Evolutionary conservation across 2,113 vertebrate genomes (phyloP).

Genomic region (Oncorhynchus nerka): DNA sequence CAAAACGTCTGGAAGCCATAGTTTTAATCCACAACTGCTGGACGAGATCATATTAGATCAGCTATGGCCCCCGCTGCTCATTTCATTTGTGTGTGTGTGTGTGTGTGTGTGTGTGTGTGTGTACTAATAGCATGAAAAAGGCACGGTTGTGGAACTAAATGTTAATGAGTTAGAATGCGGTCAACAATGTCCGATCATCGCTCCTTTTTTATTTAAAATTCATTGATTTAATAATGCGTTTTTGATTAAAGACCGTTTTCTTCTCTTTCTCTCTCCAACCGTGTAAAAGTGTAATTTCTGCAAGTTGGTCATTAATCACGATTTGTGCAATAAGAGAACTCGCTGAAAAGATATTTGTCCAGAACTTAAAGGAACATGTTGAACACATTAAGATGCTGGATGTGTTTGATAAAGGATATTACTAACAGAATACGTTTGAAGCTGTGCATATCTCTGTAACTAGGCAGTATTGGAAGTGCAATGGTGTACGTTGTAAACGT

Average conservation of each 20-base stretch:
- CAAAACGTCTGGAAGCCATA: not conserved
- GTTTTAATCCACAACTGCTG: not conserved
- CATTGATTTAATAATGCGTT: constrained; percentile 3
- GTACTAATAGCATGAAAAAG: constrained; percentile 1
- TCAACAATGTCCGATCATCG: constrained; percentile 4
- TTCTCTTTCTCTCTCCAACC: not conserved
- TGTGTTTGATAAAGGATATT: not conserved
- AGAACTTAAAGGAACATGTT: not conserved
- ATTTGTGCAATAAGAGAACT: not conserved
- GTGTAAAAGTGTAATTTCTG: not conserved
- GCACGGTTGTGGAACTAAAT: constrained; percentile 8
- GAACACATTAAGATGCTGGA: not conserved
- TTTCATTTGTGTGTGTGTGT: not conserved
- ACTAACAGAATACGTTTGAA: not conserved
- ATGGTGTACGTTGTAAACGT: not conserved
- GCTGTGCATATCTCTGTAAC: not conserved
- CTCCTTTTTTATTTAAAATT: constrained; percentile 11
- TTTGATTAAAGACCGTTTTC: not conserved
- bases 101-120: not conserved
- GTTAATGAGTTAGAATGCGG: not conserved
- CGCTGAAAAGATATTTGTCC: constrained; percentile 7
- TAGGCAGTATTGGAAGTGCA: not conserved
- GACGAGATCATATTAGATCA: not conserved
- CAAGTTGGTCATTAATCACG: not conserved
- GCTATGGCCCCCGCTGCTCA: not conserved